Evolutionary conservation across 1,140 invertebrate species (phyloP).

Genomic region (Gerris buenoi): DNA sequence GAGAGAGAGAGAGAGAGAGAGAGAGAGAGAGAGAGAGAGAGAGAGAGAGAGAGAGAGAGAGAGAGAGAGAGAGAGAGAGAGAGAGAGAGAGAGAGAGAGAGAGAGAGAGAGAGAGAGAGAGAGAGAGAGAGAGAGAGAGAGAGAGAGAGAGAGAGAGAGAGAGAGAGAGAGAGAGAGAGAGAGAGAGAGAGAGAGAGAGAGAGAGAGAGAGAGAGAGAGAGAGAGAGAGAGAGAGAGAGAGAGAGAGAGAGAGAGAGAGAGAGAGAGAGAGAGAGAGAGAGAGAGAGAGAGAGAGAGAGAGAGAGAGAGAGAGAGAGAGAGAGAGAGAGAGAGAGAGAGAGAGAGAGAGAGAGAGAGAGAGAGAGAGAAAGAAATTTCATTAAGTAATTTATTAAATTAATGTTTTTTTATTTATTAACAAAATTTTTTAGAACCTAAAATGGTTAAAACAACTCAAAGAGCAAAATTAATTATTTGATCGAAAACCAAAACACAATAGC

Average conservation of each 20-base stretch:
- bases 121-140: conserved; percentile 1
- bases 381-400: too few relatives aligned
- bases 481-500: too few relatives aligned
- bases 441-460: too few relatives aligned
- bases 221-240: conserved; percentile 1
- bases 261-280: conserved; percentile 1
- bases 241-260: conserved; percentile 1
- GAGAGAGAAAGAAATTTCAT: conserved; percentile 1
- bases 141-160: conserved; percentile 1
- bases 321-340: conserved; percentile 1
- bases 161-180: conserved; percentile 1
- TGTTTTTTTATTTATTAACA: too few relatives aligned
- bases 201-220: conserved; percentile 1
- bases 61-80: conserved; percentile 1
- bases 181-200: conserved; percentile 1
- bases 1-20: conserved; percentile 1
- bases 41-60: background rate
- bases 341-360: conserved; percentile 1
- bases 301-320: conserved; percentile 1
- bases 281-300: conserved; percentile 1
- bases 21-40: background rate
- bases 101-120: conserved; percentile 1
- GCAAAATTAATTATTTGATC: too few relatives aligned
- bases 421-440: too few relatives aligned
- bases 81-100: background rate